Evolutionary conservation across 2,113 vertebrate genomes (phyloP).

Genomic region (Cichladusa arquata): DNA sequence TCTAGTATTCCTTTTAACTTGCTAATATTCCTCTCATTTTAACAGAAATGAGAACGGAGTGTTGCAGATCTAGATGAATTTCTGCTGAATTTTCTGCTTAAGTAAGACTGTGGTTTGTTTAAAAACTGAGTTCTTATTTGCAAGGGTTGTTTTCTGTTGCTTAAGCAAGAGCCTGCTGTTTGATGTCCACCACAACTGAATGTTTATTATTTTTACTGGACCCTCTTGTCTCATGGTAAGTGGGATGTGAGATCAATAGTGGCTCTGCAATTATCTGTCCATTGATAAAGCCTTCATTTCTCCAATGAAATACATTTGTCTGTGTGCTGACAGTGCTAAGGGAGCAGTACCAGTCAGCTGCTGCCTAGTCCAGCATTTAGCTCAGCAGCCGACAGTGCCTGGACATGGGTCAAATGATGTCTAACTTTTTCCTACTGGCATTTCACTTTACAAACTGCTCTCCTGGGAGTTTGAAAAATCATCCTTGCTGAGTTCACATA

Average conservation of each 20-base stretch:
- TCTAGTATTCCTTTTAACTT: background rate
- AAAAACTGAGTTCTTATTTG: background rate
- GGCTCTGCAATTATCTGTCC: constrained; percentile 78
- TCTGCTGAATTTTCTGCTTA: background rate
- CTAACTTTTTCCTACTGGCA: constrained; percentile 78
- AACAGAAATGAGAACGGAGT: background rate
- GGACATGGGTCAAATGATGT: constrained; percentile 71
- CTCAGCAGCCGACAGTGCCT: constrained; percentile 61
- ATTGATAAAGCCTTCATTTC: constrained; percentile 79
- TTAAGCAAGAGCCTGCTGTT: background rate
- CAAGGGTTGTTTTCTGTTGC: background rate
- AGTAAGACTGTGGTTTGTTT: background rate
- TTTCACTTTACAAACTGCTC: constrained; percentile 78
- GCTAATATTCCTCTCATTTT: background rate
- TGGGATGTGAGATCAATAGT: constrained; percentile 72
- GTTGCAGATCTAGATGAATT: background rate
- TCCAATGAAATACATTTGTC: constrained; percentile 70
- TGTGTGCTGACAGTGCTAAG: constrained; percentile 60
- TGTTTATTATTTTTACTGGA: constrained; percentile 73
- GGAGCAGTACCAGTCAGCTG: background rate
- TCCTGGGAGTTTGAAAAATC: constrained; percentile 50
- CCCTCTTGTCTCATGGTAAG: constrained; percentile 61
- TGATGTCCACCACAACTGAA: constrained; percentile 26
- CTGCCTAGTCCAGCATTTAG: constrained; percentile 14
- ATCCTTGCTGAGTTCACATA: constrained; percentile 7